Base-by-base conservation (phyloP, 2,797 vertebrate genomes). In the Clarias pachynema region DNA sequence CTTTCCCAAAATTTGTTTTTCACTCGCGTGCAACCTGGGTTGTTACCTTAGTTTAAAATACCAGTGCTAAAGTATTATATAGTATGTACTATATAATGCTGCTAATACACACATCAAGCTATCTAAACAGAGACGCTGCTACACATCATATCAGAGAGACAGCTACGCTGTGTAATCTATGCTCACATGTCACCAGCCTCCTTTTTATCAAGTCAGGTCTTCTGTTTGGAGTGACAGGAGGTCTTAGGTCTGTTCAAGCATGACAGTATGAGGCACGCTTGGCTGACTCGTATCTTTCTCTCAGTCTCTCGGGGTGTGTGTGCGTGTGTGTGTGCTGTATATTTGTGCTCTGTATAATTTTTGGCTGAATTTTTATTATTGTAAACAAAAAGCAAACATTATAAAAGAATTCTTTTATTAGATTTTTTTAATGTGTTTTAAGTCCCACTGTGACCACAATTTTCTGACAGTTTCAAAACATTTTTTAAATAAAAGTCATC, bases 181-280 rank as follows among this genome's bases (percentile, higher is more conserved):
- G 10, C 65, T 69, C 31, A 57, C 49, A 37, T 82, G 66, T 37
- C 81, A 40, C 40, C 69, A 65, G 57, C 15, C 40, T 73, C 18
- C 20, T 53, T 69, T 73, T 31, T 29, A 79, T 85, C 79, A 29
- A 70, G n/a, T 70, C 34, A 60, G 31, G 57, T 26, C 22, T 24
- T 15, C 49, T 57, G 78, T 85, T 31, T 31, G 29, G 70, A 56
- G 57, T 65, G 82, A 74, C 74, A 34, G 77, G 22, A 81, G 60
- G 75, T 87, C 82, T 85, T 65, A n/a, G 44, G 69, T 66, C 62
- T 74, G 26, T 34, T 74, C 57, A 63, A 73, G 69, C 59, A n/a
- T 65, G 59, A 22, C 53, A 44, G 63, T 29, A 85, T 72, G 57
- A 73, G 62, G 56, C 15, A 81, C 29, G 34, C 69, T 49, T 16